Evolutionary conservation across 2,888 invertebrate genomes (phyloP).

Genomic region (Cynaeus angustus): DNA sequence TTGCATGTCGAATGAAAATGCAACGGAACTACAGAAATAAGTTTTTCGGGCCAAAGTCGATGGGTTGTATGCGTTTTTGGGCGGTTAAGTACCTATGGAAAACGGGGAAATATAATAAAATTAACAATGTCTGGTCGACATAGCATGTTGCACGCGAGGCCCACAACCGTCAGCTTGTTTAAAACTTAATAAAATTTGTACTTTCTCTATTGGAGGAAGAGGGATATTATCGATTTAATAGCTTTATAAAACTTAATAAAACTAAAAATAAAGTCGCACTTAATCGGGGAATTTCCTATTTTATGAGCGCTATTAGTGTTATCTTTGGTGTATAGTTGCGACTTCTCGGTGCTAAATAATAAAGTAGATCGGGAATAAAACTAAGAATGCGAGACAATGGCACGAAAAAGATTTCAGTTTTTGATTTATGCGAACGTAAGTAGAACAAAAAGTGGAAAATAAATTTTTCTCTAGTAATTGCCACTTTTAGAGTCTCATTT

Average conservation of each 20-base stretch:
- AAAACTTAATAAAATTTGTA: constrained; percentile 49
- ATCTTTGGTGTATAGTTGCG: constrained; percentile 3
- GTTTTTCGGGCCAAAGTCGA: constrained; percentile 13
- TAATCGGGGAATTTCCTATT: constrained; percentile 17
- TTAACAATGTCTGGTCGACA: constrained; percentile 44
- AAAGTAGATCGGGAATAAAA: constrained; percentile 10
- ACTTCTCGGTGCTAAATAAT: constrained; percentile 3
- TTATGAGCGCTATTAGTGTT: constrained; percentile 7
- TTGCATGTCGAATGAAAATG: constrained; percentile 39
- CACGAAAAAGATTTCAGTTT: neutral
- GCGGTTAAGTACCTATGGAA: constrained; percentile 29
- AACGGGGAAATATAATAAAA: constrained; percentile 44
- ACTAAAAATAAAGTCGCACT: constrained; percentile 22
- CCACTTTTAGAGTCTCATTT: no score
- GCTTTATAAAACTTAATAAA: constrained; percentile 28
- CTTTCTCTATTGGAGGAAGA: constrained; percentile 32
- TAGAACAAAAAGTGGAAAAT: neutral
- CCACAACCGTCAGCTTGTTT: constrained; percentile 40
- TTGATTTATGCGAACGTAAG: neutral
- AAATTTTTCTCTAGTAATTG: no score
- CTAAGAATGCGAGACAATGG: constrained; percentile 1
- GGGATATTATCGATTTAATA: constrained; percentile 41
- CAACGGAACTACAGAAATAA: constrained; percentile 31
- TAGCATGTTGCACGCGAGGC: constrained; percentile 44
- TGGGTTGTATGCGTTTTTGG: constrained; percentile 6